Evolutionary conservation across 2,888 invertebrate genomes (phyloP).

Genomic region (Hoplodrina blanda): DNA sequence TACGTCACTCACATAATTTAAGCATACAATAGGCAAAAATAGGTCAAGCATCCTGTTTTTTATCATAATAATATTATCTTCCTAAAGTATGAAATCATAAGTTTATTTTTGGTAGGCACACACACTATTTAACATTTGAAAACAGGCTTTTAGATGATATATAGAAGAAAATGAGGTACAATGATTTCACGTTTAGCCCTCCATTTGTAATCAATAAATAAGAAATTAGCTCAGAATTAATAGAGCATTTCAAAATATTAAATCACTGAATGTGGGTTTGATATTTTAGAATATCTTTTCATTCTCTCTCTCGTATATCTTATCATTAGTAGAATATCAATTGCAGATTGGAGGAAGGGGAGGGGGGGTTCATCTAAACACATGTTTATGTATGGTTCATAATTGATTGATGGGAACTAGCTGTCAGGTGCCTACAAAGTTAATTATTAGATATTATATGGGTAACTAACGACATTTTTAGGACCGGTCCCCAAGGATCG

Average conservation of each 20-base stretch:
- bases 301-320: too few relatives aligned
- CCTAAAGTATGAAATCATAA: conserved; percentile 27
- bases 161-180: background rate
- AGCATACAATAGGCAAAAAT: conserved; percentile 16
- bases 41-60: conserved; percentile 21
- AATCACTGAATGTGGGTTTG: too few relatives aligned
- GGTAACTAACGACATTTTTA: background rate
- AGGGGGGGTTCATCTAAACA: background rate
- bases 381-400: background rate
- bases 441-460: too few relatives aligned
- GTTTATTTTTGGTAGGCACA: conserved; percentile 1
- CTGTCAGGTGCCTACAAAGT: background rate
- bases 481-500: background rate
- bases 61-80: conserved; percentile 7
- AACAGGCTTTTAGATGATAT: background rate
- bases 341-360: background rate
- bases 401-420: background rate
- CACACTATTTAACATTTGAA: too few relatives aligned
- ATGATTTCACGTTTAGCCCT: background rate
- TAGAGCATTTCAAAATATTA: too few relatives aligned
- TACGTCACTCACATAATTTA: conserved; percentile 13
- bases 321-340: background rate
- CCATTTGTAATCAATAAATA: too few relatives aligned
- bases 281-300: too few relatives aligned
- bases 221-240: too few relatives aligned